phyloP scores from a whole-genome alignment of 2,888 invertebrate genomes.

The Lochmaea capreae region DNA sequence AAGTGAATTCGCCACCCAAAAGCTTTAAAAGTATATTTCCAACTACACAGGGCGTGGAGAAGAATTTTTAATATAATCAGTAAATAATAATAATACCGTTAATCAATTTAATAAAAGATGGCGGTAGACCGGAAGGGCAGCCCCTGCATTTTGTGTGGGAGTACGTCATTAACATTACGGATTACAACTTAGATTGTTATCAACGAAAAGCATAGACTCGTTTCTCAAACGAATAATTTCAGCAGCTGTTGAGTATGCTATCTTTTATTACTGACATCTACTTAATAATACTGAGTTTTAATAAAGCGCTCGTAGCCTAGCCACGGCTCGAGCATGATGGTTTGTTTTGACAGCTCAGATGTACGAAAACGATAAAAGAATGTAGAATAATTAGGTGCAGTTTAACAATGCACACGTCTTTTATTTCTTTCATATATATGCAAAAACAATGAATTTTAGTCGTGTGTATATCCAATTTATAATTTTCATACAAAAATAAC shows the following conservation, averaged over 20 bases:
- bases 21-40: background rate
- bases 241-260: constrained; percentile 64
- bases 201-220: constrained; percentile 62
- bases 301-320: constrained; percentile 46
- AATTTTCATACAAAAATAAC: no score
- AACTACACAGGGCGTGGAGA: background rate
- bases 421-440: no score
- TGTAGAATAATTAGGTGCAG: constrained; percentile 39
- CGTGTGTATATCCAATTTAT: no score
- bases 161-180: constrained; percentile 62
- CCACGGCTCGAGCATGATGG: constrained; percentile 53
- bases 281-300: constrained; percentile 61
- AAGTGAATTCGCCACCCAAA: constrained; percentile 23
- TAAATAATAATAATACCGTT: background rate
- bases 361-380: constrained; percentile 36
- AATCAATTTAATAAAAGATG: constrained; percentile 34
- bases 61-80: background rate
- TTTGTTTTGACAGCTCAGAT: constrained; percentile 61
- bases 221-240: constrained; percentile 63
- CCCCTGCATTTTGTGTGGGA: constrained; percentile 61
- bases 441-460: no score
- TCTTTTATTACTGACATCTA: constrained; percentile 60
- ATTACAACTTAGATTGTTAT: constrained; percentile 65
- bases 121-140: constrained; percentile 60
- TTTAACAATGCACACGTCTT: background rate